Evolutionary conservation across 2,797 vertebrate genomes (phyloP), one percentile per base, ranked within the genome.

Genomic region (Apogon hyalosoma): DNA sequence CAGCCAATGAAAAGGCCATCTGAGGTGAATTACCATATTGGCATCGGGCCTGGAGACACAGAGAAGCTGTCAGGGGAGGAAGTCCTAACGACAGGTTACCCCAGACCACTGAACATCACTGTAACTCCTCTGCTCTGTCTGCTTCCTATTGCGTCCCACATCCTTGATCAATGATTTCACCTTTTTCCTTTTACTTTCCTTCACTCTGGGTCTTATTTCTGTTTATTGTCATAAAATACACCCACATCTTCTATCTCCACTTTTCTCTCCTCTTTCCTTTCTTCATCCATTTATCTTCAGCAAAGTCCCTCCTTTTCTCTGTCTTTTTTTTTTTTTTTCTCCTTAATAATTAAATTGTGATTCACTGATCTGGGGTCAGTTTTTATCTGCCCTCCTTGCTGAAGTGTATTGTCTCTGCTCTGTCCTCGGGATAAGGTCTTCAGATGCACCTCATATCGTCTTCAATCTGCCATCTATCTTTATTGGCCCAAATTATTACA

Each of bases 81-180:
- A 84, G 84, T 90, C 85, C 92, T 92, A 94, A 96, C 86, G 91
- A 89, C 87, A 94, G 95, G 95, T 95, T 94, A 87, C 66, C 47
- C 11, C 90, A 91, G 91, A 93, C 84, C 91, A 84, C 90, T 70
- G 93, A 90, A 85, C 91, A 88, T 92, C 88, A 89, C 91, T 93
- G 93, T 95, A 95, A 96, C 94, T 95, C 93, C 94, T 90, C 75
- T 61, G 39, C 86, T 90, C 85, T 88, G 28, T 64, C 85, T 90
- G 41, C 61, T 31, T 61, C 55, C 28, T 19, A 11, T 63, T 47
- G 57, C 46, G n/a, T 38, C 28, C 6, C 38, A n/a, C 14, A n/a
- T 49, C 76, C 28, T 45, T 11, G 45, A 36, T 45, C 19, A 46
- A 21, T 1, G 0, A 8, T 50, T 47, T 14, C n/a, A 28, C 16